A percentile compares a stretch with the other conserved stretches of the same genome.
phyloP scores from a whole-genome alignment of 2,113 vertebrate genomes.

The Vulpes vulpes region DNA sequence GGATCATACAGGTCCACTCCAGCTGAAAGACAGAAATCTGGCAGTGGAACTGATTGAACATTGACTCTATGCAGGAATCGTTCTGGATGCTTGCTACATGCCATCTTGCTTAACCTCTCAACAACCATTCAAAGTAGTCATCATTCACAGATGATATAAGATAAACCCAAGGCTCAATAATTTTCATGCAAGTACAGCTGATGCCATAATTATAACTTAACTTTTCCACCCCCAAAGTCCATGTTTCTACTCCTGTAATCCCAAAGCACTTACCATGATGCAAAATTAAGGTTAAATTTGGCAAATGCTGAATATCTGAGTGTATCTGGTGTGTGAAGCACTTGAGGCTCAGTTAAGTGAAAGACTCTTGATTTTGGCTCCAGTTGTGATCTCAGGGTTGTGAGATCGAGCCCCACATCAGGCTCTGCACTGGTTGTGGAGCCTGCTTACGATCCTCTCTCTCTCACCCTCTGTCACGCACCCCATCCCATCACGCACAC shows the following conservation, averaged over 20 bases:
- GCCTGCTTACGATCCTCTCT: neutral
- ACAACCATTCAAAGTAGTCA: neutral
- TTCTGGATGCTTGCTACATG: neutral
- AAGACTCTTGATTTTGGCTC: neutral
- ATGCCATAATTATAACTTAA: neutral
- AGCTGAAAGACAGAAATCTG: neutral
- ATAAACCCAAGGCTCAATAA: neutral
- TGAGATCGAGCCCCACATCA: neutral
- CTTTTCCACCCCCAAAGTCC: neutral
- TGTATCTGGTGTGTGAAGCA: neutral
- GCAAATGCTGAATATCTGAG: neutral
- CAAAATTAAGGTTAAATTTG: neutral
- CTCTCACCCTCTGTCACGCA: neutral
- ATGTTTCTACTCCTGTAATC: neutral
- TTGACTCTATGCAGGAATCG: neutral
- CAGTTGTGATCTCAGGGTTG: neutral
- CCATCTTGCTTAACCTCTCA: neutral
- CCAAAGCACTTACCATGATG: neutral
- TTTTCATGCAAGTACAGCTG: neutral
- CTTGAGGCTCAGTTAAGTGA: neutral
- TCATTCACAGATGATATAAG: neutral
- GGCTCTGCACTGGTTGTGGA: neutral
- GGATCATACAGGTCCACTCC: neutral
- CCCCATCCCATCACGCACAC: neutral
- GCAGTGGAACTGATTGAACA: neutral